A percentile compares a stretch with the other conserved stretches of the same genome.
phyloP scores from a whole-genome alignment of 2,888 invertebrate genomes.

The Dasypolia templi region DNA sequence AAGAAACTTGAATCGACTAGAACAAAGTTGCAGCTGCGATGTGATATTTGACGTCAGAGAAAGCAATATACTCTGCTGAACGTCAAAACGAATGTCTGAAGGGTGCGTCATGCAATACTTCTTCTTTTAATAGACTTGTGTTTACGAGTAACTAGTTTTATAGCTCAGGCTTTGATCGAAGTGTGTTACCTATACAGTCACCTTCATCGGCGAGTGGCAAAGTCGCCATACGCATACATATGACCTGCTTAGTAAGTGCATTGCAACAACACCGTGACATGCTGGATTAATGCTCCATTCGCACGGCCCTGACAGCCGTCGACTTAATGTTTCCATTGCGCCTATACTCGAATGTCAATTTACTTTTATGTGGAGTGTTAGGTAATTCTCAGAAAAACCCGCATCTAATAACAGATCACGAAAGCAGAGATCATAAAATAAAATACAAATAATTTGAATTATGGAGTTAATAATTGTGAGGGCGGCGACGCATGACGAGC shows the following conservation, averaged over 20 bases:
- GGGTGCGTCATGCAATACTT: conserved; percentile 68
- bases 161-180: conserved; percentile 58
- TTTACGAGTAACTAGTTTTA: conserved; percentile 67
- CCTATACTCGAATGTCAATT: conserved; percentile 66
- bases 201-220: conserved; percentile 72
- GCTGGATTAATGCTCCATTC: conserved; percentile 79
- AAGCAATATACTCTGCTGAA: conserved; percentile 63
- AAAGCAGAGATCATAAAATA: conserved; percentile 45
- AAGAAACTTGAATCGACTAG: conserved; percentile 55
- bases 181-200: conserved; percentile 66
- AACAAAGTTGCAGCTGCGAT: conserved; percentile 60
- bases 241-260: conserved; percentile 80
- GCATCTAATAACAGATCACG: conserved; percentile 28
- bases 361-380: conserved; percentile 33
- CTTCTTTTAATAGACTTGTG: conserved; percentile 67
- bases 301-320: conserved; percentile 72
- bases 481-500: conserved; percentile 79
- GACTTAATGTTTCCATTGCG: conserved; percentile 66
- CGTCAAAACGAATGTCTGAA: conserved; percentile 61
- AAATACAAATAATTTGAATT: conserved; percentile 41
- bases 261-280: conserved; percentile 81
- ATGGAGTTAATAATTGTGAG: conserved; percentile 72
- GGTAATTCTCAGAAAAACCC: conserved; percentile 30
- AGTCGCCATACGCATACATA: conserved; percentile 80
- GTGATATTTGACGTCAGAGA: conserved; percentile 71